Percentiles rank a stretch among this genome's conserved stretches.
Conservation (phyloP, 2,888 invertebrate species). For the Adelognathus sp. region DNA sequence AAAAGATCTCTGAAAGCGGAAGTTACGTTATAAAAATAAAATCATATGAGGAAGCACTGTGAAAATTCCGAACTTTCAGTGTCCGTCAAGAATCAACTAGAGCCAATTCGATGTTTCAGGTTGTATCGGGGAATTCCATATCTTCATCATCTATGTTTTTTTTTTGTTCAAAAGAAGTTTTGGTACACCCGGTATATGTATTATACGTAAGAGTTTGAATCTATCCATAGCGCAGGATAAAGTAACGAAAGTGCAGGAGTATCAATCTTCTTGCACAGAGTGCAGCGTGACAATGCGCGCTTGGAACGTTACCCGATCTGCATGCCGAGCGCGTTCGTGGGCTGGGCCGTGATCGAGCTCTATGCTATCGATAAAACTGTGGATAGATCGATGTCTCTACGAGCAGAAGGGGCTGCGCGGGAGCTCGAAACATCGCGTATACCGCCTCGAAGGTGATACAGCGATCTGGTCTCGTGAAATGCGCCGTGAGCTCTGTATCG, state of each 20-base stretch:
- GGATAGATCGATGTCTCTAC: slow-evolving; percentile 56
- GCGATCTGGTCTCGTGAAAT: slow-evolving; percentile 58
- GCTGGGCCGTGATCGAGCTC: slow-evolving; percentile 45
- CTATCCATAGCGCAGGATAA: slow-evolving; percentile 17
- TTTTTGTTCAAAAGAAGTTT: background rate
- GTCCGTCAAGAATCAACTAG: no score
- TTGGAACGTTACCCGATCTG: slow-evolving; percentile 56
- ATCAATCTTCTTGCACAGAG: slow-evolving; percentile 50
- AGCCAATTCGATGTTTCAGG: no score
- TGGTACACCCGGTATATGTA: background rate
- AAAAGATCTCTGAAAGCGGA: no score
- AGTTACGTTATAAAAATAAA: no score
- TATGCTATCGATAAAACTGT: slow-evolving; percentile 41
- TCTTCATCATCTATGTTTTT: no score
- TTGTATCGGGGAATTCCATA: no score
- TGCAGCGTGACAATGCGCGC: slow-evolving; percentile 51
- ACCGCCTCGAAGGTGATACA: slow-evolving; percentile 30
- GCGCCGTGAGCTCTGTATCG: slow-evolving; percentile 34
- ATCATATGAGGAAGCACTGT: no score
- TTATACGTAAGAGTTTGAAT: background rate
- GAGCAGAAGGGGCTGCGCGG: slow-evolving; percentile 27
- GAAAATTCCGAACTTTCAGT: no score
- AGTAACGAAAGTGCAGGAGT: slow-evolving; percentile 29
- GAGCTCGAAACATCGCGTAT: slow-evolving; percentile 44
- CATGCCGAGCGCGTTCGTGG: slow-evolving; percentile 44